phyloP scores from a whole-genome alignment of 2,888 invertebrate species.

The Nephrotoma guestfalica region DNA sequence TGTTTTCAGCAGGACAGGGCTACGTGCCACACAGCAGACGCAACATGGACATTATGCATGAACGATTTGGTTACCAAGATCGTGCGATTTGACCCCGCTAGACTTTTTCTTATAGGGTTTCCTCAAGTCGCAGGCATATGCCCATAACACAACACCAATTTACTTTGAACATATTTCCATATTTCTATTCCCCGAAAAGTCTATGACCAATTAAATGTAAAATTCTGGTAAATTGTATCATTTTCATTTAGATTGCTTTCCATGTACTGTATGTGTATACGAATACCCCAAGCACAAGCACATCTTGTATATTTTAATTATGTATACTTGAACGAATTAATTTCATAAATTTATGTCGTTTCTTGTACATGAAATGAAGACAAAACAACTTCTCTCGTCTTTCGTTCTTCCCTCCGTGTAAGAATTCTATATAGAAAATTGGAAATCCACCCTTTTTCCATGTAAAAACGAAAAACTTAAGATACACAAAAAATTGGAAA shows the following conservation, averaged over 20 bases:
- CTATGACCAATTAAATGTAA: background rate
- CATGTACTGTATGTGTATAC: background rate
- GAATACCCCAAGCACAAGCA: background rate
- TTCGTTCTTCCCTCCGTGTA: background rate
- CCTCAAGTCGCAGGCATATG: too few relatives aligned
- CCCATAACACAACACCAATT: too few relatives aligned
- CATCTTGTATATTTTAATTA: background rate
- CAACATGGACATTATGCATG: too few relatives aligned
- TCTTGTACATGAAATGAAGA: background rate
- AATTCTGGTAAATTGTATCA: background rate
- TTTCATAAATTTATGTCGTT: background rate
- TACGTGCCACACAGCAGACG: too few relatives aligned
- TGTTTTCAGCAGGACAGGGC: too few relatives aligned
- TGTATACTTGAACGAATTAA: background rate
- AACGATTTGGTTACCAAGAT: too few relatives aligned
- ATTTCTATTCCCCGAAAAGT: background rate
- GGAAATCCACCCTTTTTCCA: background rate
- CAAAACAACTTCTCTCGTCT: background rate
- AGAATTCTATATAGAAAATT: background rate
- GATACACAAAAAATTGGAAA: background rate
- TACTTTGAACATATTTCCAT: too few relatives aligned
- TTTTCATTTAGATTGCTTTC: background rate
- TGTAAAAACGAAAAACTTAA: background rate
- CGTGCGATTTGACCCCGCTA: too few relatives aligned
- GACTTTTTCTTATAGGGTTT: too few relatives aligned